phyloP scores from a whole-genome alignment of 2,797 vertebrate species.

The Rhinoraja longicauda region DNA sequence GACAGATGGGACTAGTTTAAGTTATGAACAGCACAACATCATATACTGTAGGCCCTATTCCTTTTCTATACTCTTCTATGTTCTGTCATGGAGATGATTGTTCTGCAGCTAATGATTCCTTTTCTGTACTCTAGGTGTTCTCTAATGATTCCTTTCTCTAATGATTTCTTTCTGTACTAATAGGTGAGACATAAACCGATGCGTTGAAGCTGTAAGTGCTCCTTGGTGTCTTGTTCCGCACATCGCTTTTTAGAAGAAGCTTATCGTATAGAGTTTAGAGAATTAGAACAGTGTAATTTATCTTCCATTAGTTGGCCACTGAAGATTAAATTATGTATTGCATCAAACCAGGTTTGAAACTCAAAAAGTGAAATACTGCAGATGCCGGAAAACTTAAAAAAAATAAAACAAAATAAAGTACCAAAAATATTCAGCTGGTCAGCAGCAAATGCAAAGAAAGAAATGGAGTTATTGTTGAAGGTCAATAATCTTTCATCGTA shows the following conservation, averaged over 20 bases:
- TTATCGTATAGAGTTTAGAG: neutral
- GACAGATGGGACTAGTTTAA: no score
- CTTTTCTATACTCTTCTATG: no score
- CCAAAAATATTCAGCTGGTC: neutral
- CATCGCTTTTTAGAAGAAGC: neutral
- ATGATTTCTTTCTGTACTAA: neutral
- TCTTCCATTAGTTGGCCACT: neutral
- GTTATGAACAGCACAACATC: no score
- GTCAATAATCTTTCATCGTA: no score
- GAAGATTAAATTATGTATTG: neutral
- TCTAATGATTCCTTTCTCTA: no score
- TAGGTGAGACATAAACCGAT: neutral
- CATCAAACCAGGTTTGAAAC: neutral
- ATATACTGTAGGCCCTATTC: no score
- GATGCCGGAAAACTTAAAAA: neutral
- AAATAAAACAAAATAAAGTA: neutral
- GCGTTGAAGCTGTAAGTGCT: neutral
- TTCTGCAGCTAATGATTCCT: neutral
- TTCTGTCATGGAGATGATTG: neutral
- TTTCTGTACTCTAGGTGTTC: no score
- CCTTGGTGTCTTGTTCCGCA: neutral
- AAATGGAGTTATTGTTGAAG: no score
- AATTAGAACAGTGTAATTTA: neutral
- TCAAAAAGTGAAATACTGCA: neutral
- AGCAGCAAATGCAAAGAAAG: no score